Evolutionary conservation across 2,113 vertebrate species (phyloP).

Genomic region (Myanophis thanlyinensis): DNA sequence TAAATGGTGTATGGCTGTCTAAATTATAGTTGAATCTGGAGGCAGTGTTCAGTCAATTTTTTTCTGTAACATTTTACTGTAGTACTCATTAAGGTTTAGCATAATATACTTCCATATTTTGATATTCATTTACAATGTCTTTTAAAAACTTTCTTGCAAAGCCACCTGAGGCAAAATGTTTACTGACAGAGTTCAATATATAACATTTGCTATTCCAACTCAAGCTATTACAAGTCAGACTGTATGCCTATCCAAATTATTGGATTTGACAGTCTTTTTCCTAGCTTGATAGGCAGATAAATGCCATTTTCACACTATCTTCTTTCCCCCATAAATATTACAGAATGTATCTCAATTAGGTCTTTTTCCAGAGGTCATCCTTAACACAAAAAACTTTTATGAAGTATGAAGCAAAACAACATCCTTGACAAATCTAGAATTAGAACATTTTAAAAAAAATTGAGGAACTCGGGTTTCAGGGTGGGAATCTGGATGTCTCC

Average conservation of each 20-base stretch:
- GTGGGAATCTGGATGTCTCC: background rate
- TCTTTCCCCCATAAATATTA: background rate
- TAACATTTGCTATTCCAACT: background rate
- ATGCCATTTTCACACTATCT: background rate
- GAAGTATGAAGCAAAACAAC: background rate
- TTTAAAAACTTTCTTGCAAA: background rate
- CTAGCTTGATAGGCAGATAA: conserved; percentile 1
- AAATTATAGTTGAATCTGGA: background rate
- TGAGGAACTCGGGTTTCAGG: background rate
- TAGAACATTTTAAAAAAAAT: background rate
- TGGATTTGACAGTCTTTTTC: background rate
- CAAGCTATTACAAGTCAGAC: conserved; percentile 1
- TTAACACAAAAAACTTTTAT: background rate
- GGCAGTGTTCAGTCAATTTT: background rate
- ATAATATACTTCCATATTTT: background rate
- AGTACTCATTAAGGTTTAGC: background rate
- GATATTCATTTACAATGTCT: background rate
- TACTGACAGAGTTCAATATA: conserved; percentile 3
- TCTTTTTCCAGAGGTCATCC: background rate
- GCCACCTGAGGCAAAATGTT: background rate
- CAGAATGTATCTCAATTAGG: background rate
- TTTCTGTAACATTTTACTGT: background rate
- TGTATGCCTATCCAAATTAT: conserved; percentile 12
- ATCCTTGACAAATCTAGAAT: background rate
- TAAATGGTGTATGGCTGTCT: background rate